phyloP scores from a whole-genome alignment of 2,888 invertebrate genomes.

The Reticulitermes lucifugus region DNA sequence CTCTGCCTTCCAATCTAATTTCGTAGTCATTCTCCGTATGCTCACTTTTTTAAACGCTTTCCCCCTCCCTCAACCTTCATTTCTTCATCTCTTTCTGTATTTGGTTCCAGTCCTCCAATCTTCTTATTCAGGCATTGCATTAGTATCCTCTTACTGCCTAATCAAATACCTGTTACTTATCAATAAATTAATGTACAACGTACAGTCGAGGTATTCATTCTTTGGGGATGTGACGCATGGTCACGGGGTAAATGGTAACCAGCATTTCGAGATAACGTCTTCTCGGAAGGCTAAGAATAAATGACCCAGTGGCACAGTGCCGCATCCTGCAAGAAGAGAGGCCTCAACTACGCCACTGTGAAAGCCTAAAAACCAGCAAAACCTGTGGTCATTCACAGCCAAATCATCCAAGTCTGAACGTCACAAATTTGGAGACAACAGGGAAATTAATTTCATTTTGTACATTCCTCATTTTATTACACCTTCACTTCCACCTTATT shows the following conservation, averaged over 20 bases:
- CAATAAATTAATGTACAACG: neutral
- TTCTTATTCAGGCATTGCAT: constrained; percentile 3
- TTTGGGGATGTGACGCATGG: neutral
- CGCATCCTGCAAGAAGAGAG: too few species aligned
- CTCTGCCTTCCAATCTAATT: constrained; percentile 49
- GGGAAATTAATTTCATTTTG: too few species aligned
- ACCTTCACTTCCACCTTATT: too few species aligned
- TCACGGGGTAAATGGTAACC: too few species aligned
- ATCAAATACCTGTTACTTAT: neutral
- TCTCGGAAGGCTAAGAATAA: too few species aligned
- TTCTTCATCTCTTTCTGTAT: constrained; percentile 35
- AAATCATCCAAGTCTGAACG: neutral
- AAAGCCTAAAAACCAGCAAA: too few species aligned
- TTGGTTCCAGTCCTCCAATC: constrained; percentile 33
- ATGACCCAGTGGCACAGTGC: too few species aligned
- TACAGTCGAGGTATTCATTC: neutral
- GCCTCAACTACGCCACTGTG: too few species aligned
- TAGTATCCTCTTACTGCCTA: constrained; percentile 20
- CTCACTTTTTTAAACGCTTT: constrained; percentile 47
- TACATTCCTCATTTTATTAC: too few species aligned
- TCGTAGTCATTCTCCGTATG: constrained; percentile 49
- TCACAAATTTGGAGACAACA: too few species aligned
- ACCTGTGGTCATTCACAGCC: too few species aligned
- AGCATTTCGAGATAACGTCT: too few species aligned
- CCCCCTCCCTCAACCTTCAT: constrained; percentile 4